Conservation (phyloP, 2,888 invertebrate genomes). For the Sesia bembeciformis region DNA sequence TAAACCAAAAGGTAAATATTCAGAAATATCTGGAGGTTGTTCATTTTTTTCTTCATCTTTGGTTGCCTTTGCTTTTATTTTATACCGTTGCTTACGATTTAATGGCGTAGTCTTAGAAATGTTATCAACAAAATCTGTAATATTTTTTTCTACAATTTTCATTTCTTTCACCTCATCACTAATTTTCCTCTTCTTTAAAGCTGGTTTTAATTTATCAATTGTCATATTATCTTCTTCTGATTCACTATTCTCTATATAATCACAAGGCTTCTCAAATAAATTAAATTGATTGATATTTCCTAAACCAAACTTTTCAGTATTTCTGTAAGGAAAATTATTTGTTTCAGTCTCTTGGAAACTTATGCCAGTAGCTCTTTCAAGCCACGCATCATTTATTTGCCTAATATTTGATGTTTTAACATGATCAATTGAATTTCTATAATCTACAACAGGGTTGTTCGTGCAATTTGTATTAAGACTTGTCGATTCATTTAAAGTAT, state of each 20-base stretch:
- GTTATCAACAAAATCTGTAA: neutral
- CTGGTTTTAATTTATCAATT: slow-evolving; percentile 64
- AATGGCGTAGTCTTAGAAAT: neutral
- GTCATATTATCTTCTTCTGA: slow-evolving; percentile 72
- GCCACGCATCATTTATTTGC: slow-evolving; percentile 56
- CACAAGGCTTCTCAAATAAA: slow-evolving; percentile 29
- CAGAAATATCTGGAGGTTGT: slow-evolving; percentile 55
- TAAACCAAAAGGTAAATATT: slow-evolving; percentile 53
- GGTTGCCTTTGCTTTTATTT: slow-evolving; percentile 11
- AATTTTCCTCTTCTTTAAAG: slow-evolving; percentile 70
- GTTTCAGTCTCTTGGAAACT: slow-evolving; percentile 22
- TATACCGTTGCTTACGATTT: neutral
- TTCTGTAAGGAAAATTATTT: slow-evolving; percentile 1
- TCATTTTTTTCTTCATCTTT: slow-evolving; percentile 24
- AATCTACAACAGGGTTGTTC: no score
- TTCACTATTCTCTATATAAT: slow-evolving; percentile 84
- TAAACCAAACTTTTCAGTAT: slow-evolving; percentile 43
- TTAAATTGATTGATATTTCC: slow-evolving; percentile 30
- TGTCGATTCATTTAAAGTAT: neutral
- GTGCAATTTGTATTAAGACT: neutral
- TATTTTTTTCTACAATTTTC: neutral
- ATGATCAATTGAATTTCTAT: no score
- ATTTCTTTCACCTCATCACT: slow-evolving; percentile 6
- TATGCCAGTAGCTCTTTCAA: slow-evolving; percentile 59
- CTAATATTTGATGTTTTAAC: slow-evolving; percentile 16